Conservation (phyloP, 2,113 vertebrate genomes). For the Ophiodon elongatus region DNA sequence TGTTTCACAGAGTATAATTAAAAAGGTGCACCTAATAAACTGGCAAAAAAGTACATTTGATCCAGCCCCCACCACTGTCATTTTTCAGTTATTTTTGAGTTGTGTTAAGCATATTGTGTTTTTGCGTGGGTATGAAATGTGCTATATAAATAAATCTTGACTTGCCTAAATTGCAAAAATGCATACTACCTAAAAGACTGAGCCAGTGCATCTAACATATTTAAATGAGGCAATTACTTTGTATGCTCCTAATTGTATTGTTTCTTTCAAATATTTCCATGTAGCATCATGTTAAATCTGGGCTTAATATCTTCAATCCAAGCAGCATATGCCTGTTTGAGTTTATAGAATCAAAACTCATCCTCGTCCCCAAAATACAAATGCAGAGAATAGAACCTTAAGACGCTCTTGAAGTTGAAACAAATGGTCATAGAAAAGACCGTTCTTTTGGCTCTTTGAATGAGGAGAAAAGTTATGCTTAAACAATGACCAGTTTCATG, state of each 20-base stretch:
- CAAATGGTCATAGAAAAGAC: neutral
- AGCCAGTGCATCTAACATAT: neutral
- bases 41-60: too few species aligned
- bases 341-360: neutral
- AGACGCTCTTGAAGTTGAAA: neutral
- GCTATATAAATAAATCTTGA: neutral
- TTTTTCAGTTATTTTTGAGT: neutral
- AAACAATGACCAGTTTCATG: neutral
- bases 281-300: neutral
- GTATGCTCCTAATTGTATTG: neutral
- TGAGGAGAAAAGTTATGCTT: neutral
- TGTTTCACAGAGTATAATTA: neutral
- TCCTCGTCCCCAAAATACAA: neutral
- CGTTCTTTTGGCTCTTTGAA: neutral
- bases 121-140: neutral
- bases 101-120: neutral
- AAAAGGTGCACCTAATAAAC: neutral
- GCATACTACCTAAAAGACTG: neutral
- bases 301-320: neutral
- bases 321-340: neutral
- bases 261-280: neutral
- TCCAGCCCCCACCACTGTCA: neutral
- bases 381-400: neutral
- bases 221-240: neutral
- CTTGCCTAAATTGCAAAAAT: neutral